Base-by-base conservation (phyloP, 2,888 invertebrate species). In the Cephus runcator region DNA sequence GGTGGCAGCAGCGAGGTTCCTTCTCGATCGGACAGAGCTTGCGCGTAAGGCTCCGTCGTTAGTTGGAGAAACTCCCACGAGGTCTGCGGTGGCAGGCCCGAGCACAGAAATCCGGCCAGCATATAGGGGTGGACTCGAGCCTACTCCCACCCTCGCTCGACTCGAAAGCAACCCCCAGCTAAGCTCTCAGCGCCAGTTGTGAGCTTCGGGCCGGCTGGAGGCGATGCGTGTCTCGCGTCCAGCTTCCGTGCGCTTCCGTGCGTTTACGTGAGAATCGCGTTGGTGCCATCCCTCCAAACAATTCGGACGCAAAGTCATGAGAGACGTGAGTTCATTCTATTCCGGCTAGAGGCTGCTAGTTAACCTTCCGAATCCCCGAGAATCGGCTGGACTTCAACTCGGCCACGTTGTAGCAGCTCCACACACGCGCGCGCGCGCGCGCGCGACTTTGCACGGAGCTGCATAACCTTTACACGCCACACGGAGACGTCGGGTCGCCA, bases 191-290 rank as follows among this genome's bases (percentile, higher is more conserved):
- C 78, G 81, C 78, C 88, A 88, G 88, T 88, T 86, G 87, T 87
- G 84, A 87, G 86, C 83, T 87, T 84, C 85, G 85, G 84, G 86
- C 84, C 87, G 82, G 80, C 82, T 80, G 81, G 80, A 78, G 73
- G 85, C 87, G 86, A 83, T 84, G 84, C 82, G 80, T 81, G 79
- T 83, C 81, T 80, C 40, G 77, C 82, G 81, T 77, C 77, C 78
- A 79, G 56, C 56, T 78, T 80, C 77, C 23, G 56, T 23, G 75
- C 76, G 76, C 76, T 78, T 80, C 81, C 82, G 77, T 79, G 79
- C 83, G 81, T 73, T 81, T 69, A 69, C 76, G 77, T 82, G 81
- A 76, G 81, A 77, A 79, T 77, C 76, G 75, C 73, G 83, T 83
- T 81, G 80, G 79, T 81, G 79, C 77, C 76, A 79, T 77, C 77